Conservation (phyloP, 2,797 vertebrate genomes). For the Chromobotia macracanthus region DNA sequence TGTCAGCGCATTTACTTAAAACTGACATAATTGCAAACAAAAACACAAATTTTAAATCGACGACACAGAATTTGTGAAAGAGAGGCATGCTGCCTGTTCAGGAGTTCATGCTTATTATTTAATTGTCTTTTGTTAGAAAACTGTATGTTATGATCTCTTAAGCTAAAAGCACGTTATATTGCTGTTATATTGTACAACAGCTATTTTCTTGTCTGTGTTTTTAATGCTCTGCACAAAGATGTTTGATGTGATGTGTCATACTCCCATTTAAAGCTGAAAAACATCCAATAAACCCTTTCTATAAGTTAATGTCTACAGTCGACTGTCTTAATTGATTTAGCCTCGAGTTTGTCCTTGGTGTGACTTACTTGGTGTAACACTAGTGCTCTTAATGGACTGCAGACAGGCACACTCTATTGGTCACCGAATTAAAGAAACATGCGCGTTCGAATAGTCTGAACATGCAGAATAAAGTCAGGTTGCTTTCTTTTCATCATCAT, state of each 20-base stretch:
- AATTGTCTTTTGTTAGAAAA: constrained; percentile 2
- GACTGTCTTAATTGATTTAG: constrained; percentile 19
- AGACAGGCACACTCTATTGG: constrained; percentile 18
- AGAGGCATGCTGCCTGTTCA: background rate
- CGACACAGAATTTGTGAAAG: background rate
- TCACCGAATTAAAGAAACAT: constrained; percentile 18
- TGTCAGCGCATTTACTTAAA: background rate
- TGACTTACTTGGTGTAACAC: constrained; percentile 14
- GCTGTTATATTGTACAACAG: constrained; percentile 8
- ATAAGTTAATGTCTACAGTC: background rate
- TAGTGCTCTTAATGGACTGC: constrained; percentile 13
- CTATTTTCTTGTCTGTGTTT: background rate
- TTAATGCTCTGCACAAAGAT: background rate
- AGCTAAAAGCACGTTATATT: constrained; percentile 29
- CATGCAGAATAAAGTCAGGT: background rate
- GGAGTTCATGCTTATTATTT: background rate
- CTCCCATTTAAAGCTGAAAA: constrained; percentile 2
- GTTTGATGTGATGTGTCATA: background rate
- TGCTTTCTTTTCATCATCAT: background rate
- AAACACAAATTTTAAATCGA: background rate
- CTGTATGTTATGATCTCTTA: constrained; percentile 13
- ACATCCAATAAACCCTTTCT: background rate
- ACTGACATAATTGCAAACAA: background rate
- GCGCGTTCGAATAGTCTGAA: constrained; percentile 9
- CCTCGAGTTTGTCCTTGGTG: background rate